Evolutionary conservation across 2,888 invertebrate species (phyloP), one percentile per base, ranked within the genome.

Genomic region (Hypsopygia costalis): DNA sequence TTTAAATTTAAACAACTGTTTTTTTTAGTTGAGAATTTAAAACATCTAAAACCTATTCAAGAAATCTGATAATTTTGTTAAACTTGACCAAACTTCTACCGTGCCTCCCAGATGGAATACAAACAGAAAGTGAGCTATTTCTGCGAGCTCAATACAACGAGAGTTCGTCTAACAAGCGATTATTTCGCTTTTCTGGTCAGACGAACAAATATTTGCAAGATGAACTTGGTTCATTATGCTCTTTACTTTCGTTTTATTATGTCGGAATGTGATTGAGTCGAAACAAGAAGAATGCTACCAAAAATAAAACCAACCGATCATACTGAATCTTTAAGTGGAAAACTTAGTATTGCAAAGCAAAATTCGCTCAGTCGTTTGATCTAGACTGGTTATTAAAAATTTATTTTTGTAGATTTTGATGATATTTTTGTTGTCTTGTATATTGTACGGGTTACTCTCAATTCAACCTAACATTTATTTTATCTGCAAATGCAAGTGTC

Each of bases 351-450:
- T 72, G 74, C 55, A 54, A 70, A 70, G 69, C 75, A 74, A 62
- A 74, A 79, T 78, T 69, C 58, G 65, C 56, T 72, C 64, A 58
- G 55, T 52, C 73, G 63, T 70, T 77, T 69, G 75, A 85, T 86
- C 86, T 86, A 87, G 86, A 86, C 86, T 33, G 65, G 75, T 78
- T 82, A 85, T 83, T 83, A 81, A 78, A 76, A 79, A 80, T 76
- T 67, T 75, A 78, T 73, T 71, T 62, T 55, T 59, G 70, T 75
- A 68, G 67, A 77, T 72, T 74, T 76, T 52, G 55, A 59, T 66
- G 71, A 71, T 16, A 16, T 29, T 30, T 7, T 21, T 10, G 36
- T 30, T 29, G 25, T 25, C 35, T 27, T 35, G 35, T 35, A 16
- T 30, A 30, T 21, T 4, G 2, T 16, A 16, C 4, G 16, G 16